Percentiles rank a stretch among this genome's conserved stretches.
Evolutionary conservation across 2,113 vertebrate species (phyloP).

Genomic region (Cyanoramphus novaezelandiae): DNA sequence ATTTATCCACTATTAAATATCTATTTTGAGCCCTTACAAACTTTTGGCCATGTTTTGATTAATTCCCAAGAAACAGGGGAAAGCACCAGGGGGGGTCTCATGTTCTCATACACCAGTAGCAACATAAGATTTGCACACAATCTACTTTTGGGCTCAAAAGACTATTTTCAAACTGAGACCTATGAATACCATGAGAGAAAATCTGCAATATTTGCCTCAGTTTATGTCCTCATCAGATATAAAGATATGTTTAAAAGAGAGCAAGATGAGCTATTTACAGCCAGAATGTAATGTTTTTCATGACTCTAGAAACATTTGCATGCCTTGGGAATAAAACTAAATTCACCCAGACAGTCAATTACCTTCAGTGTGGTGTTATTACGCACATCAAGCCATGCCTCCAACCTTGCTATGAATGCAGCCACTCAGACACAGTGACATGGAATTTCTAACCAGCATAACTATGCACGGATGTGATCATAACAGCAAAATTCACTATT

Average conservation of each 20-base stretch:
- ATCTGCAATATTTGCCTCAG: background rate
- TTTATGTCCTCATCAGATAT: background rate
- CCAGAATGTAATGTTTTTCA: background rate
- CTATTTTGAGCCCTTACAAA: background rate
- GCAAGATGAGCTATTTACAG: background rate
- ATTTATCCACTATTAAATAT: background rate
- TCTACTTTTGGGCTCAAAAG: background rate
- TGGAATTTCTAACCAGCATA: background rate
- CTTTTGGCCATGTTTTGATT: background rate
- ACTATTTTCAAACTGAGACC: background rate
- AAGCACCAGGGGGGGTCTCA: background rate
- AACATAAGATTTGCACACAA: background rate
- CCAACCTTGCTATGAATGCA: background rate
- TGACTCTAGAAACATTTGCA: background rate
- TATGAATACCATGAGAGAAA: background rate
- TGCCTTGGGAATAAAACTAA: background rate
- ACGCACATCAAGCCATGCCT: background rate
- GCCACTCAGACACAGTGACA: background rate
- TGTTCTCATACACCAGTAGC: background rate
- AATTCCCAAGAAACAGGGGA: background rate
- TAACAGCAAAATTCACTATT: background rate
- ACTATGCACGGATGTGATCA: rapidly evolving
- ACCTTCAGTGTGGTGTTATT: background rate
- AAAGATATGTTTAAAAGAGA: background rate
- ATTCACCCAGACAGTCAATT: background rate